phyloP scores from a whole-genome alignment of 2,888 invertebrate species.

The Mactromeris polynyma region DNA sequence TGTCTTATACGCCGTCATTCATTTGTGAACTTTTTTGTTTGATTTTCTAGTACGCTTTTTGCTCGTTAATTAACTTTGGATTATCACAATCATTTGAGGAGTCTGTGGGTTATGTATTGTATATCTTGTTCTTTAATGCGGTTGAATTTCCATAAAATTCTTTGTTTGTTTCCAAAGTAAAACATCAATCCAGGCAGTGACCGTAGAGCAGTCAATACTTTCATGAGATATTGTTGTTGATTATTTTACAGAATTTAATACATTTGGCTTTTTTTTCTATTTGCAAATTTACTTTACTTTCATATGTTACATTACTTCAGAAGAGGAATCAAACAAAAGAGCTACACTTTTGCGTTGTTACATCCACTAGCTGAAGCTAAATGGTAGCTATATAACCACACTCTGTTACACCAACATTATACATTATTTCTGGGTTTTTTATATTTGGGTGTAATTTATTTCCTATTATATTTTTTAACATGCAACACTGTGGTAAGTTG shows the following conservation, averaged over 20 bases:
- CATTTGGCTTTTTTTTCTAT: not conserved
- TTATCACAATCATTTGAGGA: too few species aligned
- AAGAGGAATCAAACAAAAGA: slow-evolving; percentile 59
- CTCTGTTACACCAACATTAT: slow-evolving; percentile 9
- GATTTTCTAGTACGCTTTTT: not conserved
- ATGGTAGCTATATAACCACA: slow-evolving; percentile 36
- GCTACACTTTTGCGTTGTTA: slow-evolving; percentile 54
- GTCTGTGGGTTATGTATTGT: too few species aligned
- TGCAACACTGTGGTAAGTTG: too few species aligned
- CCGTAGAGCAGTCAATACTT: too few species aligned
- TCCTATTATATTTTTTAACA: too few species aligned
- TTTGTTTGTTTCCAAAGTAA: not conserved
- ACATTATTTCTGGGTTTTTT: not conserved
- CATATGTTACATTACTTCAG: slow-evolving; percentile 33
- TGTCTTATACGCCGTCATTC: not conserved
- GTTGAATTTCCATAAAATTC: too few species aligned
- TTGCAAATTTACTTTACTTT: slow-evolving; percentile 8
- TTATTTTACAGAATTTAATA: not conserved
- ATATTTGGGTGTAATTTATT: too few species aligned
- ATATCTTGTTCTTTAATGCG: too few species aligned
- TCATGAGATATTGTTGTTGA: not conserved
- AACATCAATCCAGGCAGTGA: not conserved
- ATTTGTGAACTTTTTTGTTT: slow-evolving; percentile 24
- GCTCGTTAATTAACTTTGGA: too few species aligned
- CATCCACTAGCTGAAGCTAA: slow-evolving; percentile 55